A percentile compares a stretch with the other conserved stretches of the same genome.
Conservation (phyloP, 2,113 vertebrate genomes). For the Mionectes macconnelli region DNA sequence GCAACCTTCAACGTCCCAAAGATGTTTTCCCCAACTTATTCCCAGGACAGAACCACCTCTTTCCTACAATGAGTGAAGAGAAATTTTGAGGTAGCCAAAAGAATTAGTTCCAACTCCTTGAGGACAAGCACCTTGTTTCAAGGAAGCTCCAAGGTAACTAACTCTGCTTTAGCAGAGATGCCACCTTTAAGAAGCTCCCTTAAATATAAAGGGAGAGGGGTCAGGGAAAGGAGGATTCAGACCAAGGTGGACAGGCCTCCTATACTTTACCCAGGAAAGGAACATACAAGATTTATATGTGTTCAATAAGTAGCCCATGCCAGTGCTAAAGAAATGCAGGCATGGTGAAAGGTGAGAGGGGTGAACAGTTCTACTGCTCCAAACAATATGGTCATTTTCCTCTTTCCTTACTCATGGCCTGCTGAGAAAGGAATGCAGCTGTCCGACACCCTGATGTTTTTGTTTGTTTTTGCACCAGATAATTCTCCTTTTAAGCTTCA, state of each 20-base stretch:
- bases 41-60: background rate
- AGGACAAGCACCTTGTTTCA: background rate
- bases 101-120: background rate
- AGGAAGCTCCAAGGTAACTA: background rate
- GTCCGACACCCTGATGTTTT: background rate
- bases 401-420: background rate
- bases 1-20: background rate
- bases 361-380: background rate
- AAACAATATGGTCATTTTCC: background rate
- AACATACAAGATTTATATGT: background rate
- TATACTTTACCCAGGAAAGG: background rate
- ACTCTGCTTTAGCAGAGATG: background rate
- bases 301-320: background rate
- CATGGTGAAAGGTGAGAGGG: background rate
- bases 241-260: accelerated
- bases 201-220: background rate
- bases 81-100: background rate
- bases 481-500: background rate
- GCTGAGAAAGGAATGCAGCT: background rate
- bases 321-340: background rate
- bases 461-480: background rate
- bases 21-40: background rate
- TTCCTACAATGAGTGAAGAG: background rate
- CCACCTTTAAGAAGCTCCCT: background rate
- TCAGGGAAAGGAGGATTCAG: background rate